phyloP scores from a whole-genome alignment of 2,888 invertebrate species.

The Hypercompe scribonia region DNA sequence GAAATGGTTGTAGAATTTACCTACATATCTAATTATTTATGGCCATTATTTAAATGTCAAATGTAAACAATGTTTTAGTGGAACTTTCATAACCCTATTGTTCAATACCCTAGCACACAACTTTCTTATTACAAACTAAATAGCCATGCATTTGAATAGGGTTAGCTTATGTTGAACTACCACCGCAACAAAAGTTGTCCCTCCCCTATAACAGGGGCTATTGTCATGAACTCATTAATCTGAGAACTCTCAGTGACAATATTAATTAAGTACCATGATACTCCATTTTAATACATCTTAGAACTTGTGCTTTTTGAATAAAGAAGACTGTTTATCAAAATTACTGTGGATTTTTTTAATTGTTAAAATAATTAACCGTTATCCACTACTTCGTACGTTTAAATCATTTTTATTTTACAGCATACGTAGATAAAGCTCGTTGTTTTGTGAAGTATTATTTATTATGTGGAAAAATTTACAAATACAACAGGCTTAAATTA shows the following conservation, averaged over 20 bases:
- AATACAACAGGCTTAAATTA: no score
- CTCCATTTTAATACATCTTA: constrained; percentile 21
- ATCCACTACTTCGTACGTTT: background rate
- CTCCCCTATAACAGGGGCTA: constrained; percentile 15
- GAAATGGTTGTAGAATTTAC: background rate
- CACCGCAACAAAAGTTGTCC: constrained; percentile 14
- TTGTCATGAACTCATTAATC: constrained; percentile 27
- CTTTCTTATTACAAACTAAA: constrained; percentile 21
- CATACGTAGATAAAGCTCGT: no score
- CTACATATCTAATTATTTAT: background rate
- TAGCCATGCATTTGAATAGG: constrained; percentile 17
- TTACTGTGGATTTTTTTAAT: background rate
- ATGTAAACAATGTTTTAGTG: background rate
- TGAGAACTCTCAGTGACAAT: constrained; percentile 21
- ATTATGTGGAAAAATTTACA: no score
- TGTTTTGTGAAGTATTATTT: no score
- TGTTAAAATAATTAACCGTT: background rate
- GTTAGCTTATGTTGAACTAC: constrained; percentile 19
- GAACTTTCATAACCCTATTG: constrained; percentile 8
- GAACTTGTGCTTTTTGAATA: constrained; percentile 6
- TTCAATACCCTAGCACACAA: constrained; percentile 7
- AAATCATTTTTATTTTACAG: background rate
- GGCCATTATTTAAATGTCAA: background rate
- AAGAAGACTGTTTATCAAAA: background rate
- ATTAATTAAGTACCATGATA: constrained; percentile 27